Evolutionary conservation across 35 echinoderm and acorn worm genomes (phyloP), one percentile per base, ranked within the genome.

Genomic region (Eucidaris tribuloides): DNA sequence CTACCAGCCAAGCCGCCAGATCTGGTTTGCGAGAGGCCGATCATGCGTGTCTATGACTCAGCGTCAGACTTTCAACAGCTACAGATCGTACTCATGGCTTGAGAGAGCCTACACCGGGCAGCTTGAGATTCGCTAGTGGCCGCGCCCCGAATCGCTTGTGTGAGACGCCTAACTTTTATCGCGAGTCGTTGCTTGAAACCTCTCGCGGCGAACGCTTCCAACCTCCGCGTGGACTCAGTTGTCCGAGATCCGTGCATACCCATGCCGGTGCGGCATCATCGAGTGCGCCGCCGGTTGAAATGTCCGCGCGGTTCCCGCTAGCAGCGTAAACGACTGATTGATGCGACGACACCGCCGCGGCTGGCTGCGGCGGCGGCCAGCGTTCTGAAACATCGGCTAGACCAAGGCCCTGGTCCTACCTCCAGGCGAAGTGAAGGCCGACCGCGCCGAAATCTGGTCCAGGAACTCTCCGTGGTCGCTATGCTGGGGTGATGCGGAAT

Each of bases 1-100:
- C 91, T 27, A 93, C 96, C 32, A 98, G 46, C 95, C 95, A 98
- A 18, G 90, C 95, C 2, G 86, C 82, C 4, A 98, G 79, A 71
- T 93, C 90, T 2, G 95, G 95, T 89, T 98, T 98, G 20, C n/a
- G n/a, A n/a, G n/a, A 98, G 63, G 35, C 90, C 95, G 40, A 98
- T 98, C 95, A 98, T 98, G 79, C n/a, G n/a, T 98, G 92, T 82
- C 93, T 98, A 58, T 98, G 95, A 62, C 95, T 98, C 2, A 98
- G 85, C 41, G 95, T 98, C 14, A 98, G 82, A 28, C 85, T 89
- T 58, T 98, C 95, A 66, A 98, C n/a, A 98, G 15, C 95, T 83
- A 62, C 95, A 98, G 25, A 98, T 98, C 23, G 95, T 98, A 74
- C 95, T 98, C 79, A 93, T n/a, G n/a, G 95, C 50, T 90, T 98